Percentiles rank a stretch among this genome's conserved stretches.
phyloP scores from a whole-genome alignment of 2,888 invertebrate species.

The Scaptodrosophila latifasciaeformis region DNA sequence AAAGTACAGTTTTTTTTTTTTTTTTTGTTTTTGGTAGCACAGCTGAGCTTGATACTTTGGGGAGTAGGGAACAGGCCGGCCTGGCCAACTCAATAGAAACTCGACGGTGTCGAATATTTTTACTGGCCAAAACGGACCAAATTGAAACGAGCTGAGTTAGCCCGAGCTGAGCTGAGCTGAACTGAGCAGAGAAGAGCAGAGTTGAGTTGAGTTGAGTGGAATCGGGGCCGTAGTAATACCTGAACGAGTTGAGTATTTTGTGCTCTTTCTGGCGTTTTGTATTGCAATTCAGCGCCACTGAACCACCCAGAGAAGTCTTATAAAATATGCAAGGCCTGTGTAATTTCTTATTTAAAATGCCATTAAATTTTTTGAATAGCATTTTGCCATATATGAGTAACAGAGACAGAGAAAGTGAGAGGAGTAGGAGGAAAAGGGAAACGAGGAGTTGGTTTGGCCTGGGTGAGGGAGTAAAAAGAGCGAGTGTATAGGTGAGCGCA shows the following conservation, averaged over 20 bases:
- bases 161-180: conserved; percentile 23
- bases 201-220: too few species aligned
- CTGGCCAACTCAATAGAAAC: conserved; percentile 38
- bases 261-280: background rate
- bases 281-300: background rate
- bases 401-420: background rate
- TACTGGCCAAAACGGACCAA: too few species aligned
- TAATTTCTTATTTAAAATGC: conserved; percentile 76
- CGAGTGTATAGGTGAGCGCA: conserved; percentile 60
- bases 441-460: conserved; percentile 8
- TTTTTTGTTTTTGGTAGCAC: conserved; percentile 24
- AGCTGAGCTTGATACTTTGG: conserved; percentile 64
- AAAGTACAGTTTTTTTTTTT: conserved; percentile 12
- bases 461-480: too few species aligned
- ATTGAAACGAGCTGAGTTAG: conserved; percentile 25
- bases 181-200: too few species aligned
- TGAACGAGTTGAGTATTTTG: too few species aligned
- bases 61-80: conserved; percentile 22
- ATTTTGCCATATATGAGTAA: conserved; percentile 21
- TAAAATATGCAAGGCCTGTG: conserved; percentile 73
- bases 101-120: conserved; percentile 59
- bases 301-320: conserved; percentile 59
- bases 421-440: background rate
- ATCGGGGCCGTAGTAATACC: too few species aligned
- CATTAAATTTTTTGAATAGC: conserved; percentile 75